Base-by-base conservation (phyloP, 2,797 vertebrate species). In the Cynodonichthys magdalenae region DNA sequence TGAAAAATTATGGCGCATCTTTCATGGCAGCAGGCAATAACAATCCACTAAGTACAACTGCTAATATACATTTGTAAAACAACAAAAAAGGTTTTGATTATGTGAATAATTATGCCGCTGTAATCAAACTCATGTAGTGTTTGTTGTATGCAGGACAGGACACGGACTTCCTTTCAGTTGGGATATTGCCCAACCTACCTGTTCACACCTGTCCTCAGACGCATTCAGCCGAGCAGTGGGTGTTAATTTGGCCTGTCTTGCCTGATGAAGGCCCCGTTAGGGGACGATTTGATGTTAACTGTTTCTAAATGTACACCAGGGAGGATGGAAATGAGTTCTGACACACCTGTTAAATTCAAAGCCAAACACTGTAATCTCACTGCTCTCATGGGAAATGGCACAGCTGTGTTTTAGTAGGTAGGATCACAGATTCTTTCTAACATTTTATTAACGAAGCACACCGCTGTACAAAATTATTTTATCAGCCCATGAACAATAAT, bases 231-330 rank as follows among this genome's bases (percentile, higher is more conserved):
- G 14, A 67, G 59, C 24, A 12, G 69, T 15, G 74, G 64, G 81
- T 86, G 83, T 70, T 84, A 83, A 85, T 80, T 83, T 70, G 69
- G 29, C 71, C 75, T 82, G 66, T 84, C 66, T 67, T 51, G 41
- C 74, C 56, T 42, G 44, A 71, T 67, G 27, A 0, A 69, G 58
- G 63, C 15, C 62, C 31, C 54, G 52, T 61, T 47, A 66, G 42
- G 27, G 57, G 50, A 34, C 45, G 11, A 8, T 71, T 69, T 87
- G 83, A 87, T 54, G 54, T 71, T 71, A 79, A 81, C 53, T 1
- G 6, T 39, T 73, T 71, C 51, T 63, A 83, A 70, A 73, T 59
- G 54, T 56, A 69, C 65, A 51, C 53, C 3, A 20, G 39, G 4
- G 58, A 12, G 58, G 69, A 79, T 59, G 70, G 42, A 76, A 82